Percentiles rank a stretch among this genome's conserved stretches.
Conservation (phyloP, 2,888 invertebrate species). For the Poecilobothrus nobilitatus region DNA sequence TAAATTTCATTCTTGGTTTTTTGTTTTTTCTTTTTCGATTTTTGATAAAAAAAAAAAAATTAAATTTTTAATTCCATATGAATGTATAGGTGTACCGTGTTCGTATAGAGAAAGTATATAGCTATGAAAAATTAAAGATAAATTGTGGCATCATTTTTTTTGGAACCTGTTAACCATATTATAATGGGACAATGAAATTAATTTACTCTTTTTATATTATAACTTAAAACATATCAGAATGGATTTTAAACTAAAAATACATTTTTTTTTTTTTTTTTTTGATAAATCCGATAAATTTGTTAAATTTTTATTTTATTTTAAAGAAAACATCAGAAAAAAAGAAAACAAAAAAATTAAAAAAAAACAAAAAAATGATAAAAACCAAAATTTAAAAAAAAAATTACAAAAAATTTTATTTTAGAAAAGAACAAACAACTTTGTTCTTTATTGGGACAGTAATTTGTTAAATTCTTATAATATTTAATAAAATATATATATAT, state of each 20-base stretch:
- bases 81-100: no score
- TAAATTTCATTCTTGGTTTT: no score
- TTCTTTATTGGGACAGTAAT: neutral
- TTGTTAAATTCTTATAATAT: neutral
- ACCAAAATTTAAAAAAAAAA: no score
- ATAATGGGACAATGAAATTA: neutral
- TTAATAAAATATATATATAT: no score
- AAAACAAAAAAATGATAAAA: no score
- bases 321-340: neutral
- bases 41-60: no score
- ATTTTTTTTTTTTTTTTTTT: neutral
- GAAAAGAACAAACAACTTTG: neutral
- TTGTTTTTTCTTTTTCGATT: no score
- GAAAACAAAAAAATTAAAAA: no score
- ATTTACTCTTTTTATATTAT: neutral
- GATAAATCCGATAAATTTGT: slow-evolving; percentile 2
- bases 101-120: no score
- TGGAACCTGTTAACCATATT: slow-evolving; percentile 2
- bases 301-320: neutral
- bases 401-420: no score
- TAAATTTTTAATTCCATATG: no score
- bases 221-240: neutral
- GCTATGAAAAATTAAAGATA: neutral
- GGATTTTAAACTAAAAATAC: neutral
- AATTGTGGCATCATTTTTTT: neutral